Base-by-base conservation (phyloP, 2,113 vertebrate genomes). In the Zosterops pallidus region DNA sequence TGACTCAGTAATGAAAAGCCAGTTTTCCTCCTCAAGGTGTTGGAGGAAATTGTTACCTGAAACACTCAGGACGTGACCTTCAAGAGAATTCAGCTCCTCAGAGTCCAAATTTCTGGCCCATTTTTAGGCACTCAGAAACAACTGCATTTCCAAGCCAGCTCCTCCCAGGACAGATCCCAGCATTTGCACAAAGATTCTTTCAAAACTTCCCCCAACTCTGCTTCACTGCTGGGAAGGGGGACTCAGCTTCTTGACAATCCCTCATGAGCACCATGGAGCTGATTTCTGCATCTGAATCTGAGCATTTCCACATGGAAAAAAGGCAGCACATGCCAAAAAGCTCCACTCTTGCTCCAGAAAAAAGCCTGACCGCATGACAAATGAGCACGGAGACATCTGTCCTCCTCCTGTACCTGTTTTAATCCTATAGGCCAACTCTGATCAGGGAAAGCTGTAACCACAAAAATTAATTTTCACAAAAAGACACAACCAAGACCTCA, bases 1-100 rank as follows among this genome's bases (percentile, higher is more conserved):
- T 87, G 93, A 89, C 41, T 95, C 91, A 63, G 84, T 11, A 81
- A 81, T 14, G 76, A 71, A 90, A 93, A 94, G 79, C n/a, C 90
- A 89, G n/a, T 41, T 94, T 93, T 93, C 60, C 52, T 90, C 85
- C 69, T 93, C 60, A 57, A 75, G 80, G 76, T 78, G 42, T 62
- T 46, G 71, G 12, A 64, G 41, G 41, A 49, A 92, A 81, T 56
- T 86, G 63, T 83, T 47, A 70, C 46, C 68, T 46, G 79, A 65
- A 89, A 78, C 53, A 63, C 31, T 70, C 4, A 29, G 60, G 79
- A 64, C 2, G 3, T 74, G 63, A 95, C 77, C 69, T 95, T 95
- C 83, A 86, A 57, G 80, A 50, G 52, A 93, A 71, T 75, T 88
- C 52, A 56, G 70, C 23, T 75, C 83, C 72, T 41, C 2, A 5